Evolutionary conservation across 2,113 vertebrate genomes (phyloP).

Genomic region (Carettochelys insculpta): DNA sequence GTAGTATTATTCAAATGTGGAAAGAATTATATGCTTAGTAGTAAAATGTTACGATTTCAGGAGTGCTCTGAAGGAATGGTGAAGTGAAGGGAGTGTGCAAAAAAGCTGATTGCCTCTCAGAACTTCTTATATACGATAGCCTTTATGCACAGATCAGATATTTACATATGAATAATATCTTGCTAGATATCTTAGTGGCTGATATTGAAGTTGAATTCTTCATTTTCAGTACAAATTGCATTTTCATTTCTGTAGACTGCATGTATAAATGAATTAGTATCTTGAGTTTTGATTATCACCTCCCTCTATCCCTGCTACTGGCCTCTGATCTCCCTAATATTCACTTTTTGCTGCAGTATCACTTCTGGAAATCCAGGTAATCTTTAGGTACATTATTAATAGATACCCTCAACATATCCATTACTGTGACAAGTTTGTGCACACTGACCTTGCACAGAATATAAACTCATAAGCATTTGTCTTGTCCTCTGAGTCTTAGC

Average conservation of each 20-base stretch:
- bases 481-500: neutral
- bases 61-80: neutral
- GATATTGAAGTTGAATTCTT: neutral
- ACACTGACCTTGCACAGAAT: neutral
- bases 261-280: neutral
- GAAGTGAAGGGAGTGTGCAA: neutral
- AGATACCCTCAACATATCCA: neutral
- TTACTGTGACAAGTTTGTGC: neutral
- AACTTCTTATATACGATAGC: neutral
- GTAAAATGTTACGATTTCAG: neutral
- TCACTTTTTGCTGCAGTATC: neutral
- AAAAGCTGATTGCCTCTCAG: neutral
- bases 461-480: neutral
- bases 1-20: neutral
- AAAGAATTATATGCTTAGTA: neutral
- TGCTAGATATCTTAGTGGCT: neutral
- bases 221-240: neutral
- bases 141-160: neutral
- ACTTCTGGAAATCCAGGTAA: neutral
- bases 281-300: neutral
- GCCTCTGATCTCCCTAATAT: neutral
- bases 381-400: neutral
- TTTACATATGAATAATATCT: neutral
- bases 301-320: too few relatives aligned
- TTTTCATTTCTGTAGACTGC: neutral